Conservation (phyloP, 2,888 invertebrate genomes). For the Teinopalpus imperialis region DNA sequence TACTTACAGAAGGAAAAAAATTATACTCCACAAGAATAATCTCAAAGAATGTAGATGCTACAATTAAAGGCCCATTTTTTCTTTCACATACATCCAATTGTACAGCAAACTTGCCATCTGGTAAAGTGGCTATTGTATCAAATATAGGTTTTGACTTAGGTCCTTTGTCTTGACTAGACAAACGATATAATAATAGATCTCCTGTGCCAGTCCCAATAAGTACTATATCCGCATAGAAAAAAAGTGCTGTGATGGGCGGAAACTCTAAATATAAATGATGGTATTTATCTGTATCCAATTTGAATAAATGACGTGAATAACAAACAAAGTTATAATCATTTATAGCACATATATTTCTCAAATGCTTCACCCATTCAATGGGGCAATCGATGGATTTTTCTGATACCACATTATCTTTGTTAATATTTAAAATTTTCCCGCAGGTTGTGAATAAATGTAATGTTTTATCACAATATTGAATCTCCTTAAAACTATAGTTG, state of each 20-base stretch:
- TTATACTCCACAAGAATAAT: conserved; percentile 53
- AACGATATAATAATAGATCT: conserved; percentile 58
- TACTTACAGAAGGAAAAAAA: conserved; percentile 64
- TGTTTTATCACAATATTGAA: conserved; percentile 44
- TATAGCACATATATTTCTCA: conserved; percentile 53
- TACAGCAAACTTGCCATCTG: conserved; percentile 59
- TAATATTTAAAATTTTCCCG: conserved; percentile 54
- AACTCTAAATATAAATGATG: conserved; percentile 64
- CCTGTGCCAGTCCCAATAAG: conserved; percentile 56
- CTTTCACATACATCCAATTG: conserved; percentile 64
- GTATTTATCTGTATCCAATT: conserved; percentile 59
- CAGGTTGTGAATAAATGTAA: conserved; percentile 58
- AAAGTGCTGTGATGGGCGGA: conserved; percentile 60
- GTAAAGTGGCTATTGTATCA: conserved; percentile 50
- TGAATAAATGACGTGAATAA: conserved; percentile 62
- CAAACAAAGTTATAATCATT: conserved; percentile 62
- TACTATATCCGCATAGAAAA: conserved; percentile 63
- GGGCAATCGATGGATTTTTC: conserved; percentile 50
- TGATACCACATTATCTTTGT: conserved; percentile 35
- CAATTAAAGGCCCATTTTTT: conserved; percentile 55
- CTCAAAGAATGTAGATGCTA: conserved; percentile 58
- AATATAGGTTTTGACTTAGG: conserved; percentile 46
- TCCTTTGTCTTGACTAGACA: conserved; percentile 51
- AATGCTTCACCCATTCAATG: conserved; percentile 58
- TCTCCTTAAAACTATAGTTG: conserved; percentile 57